Percentiles rank a stretch among this genome's conserved stretches.
phyloP scores from a whole-genome alignment of 1,140 invertebrate species.

The Oppia nitens region DNA sequence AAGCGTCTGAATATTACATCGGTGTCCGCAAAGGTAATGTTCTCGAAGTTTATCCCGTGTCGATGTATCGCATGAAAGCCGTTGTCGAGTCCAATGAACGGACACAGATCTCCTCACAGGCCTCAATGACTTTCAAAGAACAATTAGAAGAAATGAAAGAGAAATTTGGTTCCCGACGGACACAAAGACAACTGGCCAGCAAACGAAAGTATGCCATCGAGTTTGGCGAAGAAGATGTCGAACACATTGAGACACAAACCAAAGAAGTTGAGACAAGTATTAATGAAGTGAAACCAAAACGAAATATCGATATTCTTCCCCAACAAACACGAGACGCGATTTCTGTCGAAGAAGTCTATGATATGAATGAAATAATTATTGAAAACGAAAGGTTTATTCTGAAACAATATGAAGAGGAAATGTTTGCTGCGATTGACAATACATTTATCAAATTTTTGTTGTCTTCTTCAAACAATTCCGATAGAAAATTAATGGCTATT shows the following conservation, averaged over 20 bases:
- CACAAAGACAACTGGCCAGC: slow-evolving; percentile 9
- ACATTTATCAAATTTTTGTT: neutral
- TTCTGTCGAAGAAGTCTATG: neutral
- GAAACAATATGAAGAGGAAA: neutral
- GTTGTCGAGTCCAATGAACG: neutral
- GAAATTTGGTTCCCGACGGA: slow-evolving; percentile 11
- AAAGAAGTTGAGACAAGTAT: neutral
- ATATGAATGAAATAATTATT: slow-evolving; percentile 3
- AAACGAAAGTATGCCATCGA: slow-evolving; percentile 14
- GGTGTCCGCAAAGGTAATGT: neutral
- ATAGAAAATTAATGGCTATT: slow-evolving; percentile 3
- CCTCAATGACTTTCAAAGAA: neutral
- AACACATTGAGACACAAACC: neutral
- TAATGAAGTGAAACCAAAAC: neutral
- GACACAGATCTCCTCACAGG: neutral
- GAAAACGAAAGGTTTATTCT: slow-evolving; percentile 2
- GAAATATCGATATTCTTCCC: neutral
- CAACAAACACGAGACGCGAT: neutral
- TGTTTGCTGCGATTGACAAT: slow-evolving; percentile 4
- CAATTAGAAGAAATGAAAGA: slow-evolving; percentile 14
- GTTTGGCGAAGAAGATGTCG: slow-evolving; percentile 10
- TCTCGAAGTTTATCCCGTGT: neutral
- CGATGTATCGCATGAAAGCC: neutral
- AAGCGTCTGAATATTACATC: neutral
- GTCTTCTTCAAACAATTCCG: neutral